Evolutionary conservation across 2,797 vertebrate genomes (phyloP).

Genomic region (Lepilemur septentrionalis): DNA sequence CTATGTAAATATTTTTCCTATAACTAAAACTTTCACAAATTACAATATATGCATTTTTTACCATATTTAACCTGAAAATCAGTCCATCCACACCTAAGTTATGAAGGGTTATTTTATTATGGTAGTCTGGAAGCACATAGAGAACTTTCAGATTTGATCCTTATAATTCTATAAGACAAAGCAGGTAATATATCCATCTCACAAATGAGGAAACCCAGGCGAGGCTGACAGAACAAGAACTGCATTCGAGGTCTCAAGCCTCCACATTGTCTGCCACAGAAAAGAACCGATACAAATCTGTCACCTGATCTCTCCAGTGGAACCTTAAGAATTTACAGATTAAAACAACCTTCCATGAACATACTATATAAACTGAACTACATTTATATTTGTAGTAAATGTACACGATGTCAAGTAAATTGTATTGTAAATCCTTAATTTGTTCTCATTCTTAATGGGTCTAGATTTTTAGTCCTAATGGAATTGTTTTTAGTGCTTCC

Average conservation of each 20-base stretch:
- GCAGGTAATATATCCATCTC: not conserved
- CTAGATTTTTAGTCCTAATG: not conserved
- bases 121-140: not conserved
- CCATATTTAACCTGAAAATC: conserved; percentile 3
- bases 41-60: not conserved
- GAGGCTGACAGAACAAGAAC: conserved; percentile 25
- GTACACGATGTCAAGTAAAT: not conserved
- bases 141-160: conserved; percentile 23
- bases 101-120: conserved; percentile 14
- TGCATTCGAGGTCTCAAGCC: not conserved
- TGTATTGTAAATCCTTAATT: not conserved
- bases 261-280: not conserved
- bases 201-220: not conserved
- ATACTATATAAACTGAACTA: not conserved
- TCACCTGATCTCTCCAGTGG: not conserved
- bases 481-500: not conserved
- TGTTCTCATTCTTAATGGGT: not conserved
- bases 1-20: not conserved
- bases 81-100: conserved; percentile 23
- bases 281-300: not conserved
- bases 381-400: conserved; percentile 22
- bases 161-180: conserved; percentile 9
- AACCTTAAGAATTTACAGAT: conserved; percentile 21
- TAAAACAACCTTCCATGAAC: not conserved
- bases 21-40: conserved; percentile 25